Conservation (phyloP, 2,797 vertebrate species). For the Philypnodon macrostomus region DNA sequence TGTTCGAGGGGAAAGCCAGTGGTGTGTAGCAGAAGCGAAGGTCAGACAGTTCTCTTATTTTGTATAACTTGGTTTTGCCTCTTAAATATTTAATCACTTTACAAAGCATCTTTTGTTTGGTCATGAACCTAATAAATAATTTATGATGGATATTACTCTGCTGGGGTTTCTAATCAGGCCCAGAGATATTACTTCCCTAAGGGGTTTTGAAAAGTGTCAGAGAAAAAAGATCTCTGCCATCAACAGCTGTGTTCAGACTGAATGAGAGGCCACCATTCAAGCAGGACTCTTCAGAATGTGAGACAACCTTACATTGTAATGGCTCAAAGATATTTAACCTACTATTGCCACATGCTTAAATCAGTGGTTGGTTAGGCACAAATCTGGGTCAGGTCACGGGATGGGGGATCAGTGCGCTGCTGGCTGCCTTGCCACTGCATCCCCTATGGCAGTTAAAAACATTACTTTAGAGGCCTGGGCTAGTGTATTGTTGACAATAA, state of each 20-base stretch:
- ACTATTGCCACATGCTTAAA: constrained; percentile 47
- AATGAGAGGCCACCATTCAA: constrained; percentile 1
- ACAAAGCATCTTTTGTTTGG: too few species aligned
- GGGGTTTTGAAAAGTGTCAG: too few species aligned
- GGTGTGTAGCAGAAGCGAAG: constrained; percentile 6
- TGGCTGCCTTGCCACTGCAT: constrained; percentile 33
- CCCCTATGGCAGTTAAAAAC: constrained; percentile 19
- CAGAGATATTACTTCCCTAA: too few species aligned
- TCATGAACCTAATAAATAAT: too few species aligned
- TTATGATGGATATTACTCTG: too few species aligned
- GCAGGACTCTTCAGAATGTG: constrained; percentile 6
- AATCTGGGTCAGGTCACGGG: constrained; percentile 71
- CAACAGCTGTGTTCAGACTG: neutral
- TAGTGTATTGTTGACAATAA: neutral
- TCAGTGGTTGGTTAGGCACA: constrained; percentile 39
- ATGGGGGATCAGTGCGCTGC: constrained; percentile 49
- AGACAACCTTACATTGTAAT: constrained; percentile 26
- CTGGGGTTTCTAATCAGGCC: too few species aligned
- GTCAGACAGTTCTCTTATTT: neutral
- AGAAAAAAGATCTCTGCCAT: too few species aligned
- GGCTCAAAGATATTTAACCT: constrained; percentile 41
- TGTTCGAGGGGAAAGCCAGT: constrained; percentile 12
- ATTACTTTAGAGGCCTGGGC: neutral
- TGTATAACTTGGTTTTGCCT: too few species aligned
- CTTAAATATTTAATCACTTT: too few species aligned